Base-by-base conservation (phyloP, 2,113 vertebrate species). In the Hemichromis elongatus region DNA sequence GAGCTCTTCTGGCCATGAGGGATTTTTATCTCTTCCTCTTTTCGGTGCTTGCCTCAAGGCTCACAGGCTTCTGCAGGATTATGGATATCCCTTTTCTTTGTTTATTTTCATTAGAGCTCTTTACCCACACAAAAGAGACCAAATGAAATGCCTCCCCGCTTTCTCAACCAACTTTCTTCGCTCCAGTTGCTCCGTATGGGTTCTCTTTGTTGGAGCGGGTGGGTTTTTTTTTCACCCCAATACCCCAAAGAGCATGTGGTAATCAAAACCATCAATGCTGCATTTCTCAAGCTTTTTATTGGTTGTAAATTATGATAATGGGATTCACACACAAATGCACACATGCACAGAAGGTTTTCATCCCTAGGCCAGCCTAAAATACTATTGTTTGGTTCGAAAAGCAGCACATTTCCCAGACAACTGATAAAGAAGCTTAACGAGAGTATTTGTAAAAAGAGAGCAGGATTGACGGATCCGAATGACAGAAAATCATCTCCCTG, bases 261-360 rank as follows among this genome's bases (percentile, higher is more conserved):
- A 96, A 96, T 96, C 89, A 93, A 95, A 96, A 95, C 94, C 96
- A 96, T 92, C 90, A 92, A 90, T 92, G 92, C 90, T 82, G 85
- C 85, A 81, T 89, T 93, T 95, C 88, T 90, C 80, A 85, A 87
- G 90, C 86, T 95, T 89, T 89, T 95, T 94, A 95, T 91, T 95
- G 91, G 87, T 83, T 92, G 84, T 95, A 95, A 96, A 95, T 96
- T 95, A 96, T 94, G 82, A 92, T 93, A 90, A 93, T 93, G 88
- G 35, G 21, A 93, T 95, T 93, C 90, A 93, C 91, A 90, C 87
- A 84, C 82, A 93, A 78, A 89, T 81, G 83, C 82, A 88, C 85
- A 93, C 79, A 92, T 78, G 83, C 92, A 93, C 63, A 81, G 37
- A 83, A 79, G 55, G 52, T 87, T 93, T 68, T 89, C 80, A 86